Percentiles rank a stretch among this genome's conserved stretches.
These are phyloP conservation scores for Coenobita brevimanus DNA, from an alignment of 1,140 invertebrate species.

Conservation along the genomic window DNA sequence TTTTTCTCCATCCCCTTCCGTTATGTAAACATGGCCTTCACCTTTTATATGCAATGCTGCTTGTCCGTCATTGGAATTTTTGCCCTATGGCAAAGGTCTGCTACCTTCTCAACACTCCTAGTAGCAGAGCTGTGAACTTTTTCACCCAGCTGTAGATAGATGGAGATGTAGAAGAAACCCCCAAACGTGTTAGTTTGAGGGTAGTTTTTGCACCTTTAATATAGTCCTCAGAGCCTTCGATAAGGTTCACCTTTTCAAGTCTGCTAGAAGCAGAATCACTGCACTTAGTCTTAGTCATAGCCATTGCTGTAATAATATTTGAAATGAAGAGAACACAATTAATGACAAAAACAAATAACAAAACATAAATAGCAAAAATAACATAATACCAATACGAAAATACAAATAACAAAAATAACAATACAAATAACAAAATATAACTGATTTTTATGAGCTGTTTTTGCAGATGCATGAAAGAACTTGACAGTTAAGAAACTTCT, in stretches of 20 bases:
- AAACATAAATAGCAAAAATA: too few relatives aligned
- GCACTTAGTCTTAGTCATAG: too few relatives aligned
- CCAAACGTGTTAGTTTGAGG: not conserved
- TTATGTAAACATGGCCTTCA: slow-evolving; percentile 7
- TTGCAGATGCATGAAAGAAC: too few relatives aligned
- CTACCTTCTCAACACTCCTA: not conserved
- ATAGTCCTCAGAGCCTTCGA: not conserved
- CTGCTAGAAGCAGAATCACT: too few relatives aligned
- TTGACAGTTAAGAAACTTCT: too few relatives aligned
- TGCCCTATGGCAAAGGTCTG: not conserved
- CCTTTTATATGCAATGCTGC: not conserved
- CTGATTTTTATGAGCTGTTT: too few relatives aligned
- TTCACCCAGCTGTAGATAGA: not conserved
- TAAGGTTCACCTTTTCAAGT: not conserved
- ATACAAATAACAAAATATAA: too few relatives aligned
- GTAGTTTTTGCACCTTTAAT: slow-evolving; percentile 21
- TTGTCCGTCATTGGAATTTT: slow-evolving; percentile 5
- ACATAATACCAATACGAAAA: too few relatives aligned
- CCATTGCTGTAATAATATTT: too few relatives aligned
- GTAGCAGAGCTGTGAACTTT: slow-evolving; percentile 13
- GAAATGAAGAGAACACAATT: too few relatives aligned
- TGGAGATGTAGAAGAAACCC: slow-evolving; percentile 5
- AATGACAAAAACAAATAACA: too few relatives aligned
- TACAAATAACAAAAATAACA: too few relatives aligned
- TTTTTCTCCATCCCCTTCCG: not conserved